Evolutionary conservation across 2,113 vertebrate genomes (phyloP), one percentile per base, ranked within the genome.

Genomic region (Panthera tigris): DNA sequence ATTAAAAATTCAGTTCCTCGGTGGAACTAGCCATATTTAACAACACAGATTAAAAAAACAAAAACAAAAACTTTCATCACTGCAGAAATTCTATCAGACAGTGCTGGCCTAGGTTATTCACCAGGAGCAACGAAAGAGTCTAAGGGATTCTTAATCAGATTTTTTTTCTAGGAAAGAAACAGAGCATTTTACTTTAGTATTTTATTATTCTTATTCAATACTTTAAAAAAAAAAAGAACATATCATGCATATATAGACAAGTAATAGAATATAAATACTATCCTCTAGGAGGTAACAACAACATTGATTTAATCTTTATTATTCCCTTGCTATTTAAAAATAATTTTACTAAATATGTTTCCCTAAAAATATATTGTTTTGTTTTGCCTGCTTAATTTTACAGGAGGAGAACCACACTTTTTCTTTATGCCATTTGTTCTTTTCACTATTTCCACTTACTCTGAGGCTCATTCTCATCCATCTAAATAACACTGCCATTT

Each of bases 271-370:
- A 81, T 81, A 95, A 88, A 85, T 29, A 95, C n/a, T 85, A 55
- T 79, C 50, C 33, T 14, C 69, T 71, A 4, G 50, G 41, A 57
- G 11, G 18, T 33, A 98, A 82, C 27, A 23, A 92, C 16, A 69
- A 89, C 71, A 63, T 0, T 78, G 8, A 89, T 94, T 39, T 89
- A 79, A 82, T 8, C 73, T 87, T 97, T 68, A 85, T 57, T 23
- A 80, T 73, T 74, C 80, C 63, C 9, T 81, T 95, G 48, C 15
- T 91, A 93, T 68, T 93, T 39, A 87, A 96, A 96, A 97, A 76
- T 69, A 94, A 94, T 66, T 92, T 69, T 94, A 66, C 15, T 50
- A 96, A 83, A 79, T n/a, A 48, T 76, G 9, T 93, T 76, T 84
- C 63, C 78, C 55, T 86, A 88, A 96, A 94, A 95, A 79, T 66